These are phyloP conservation scores for Callipepla californica DNA, from an alignment of 2,113 vertebrate species.

Conservation along the genomic window DNA sequence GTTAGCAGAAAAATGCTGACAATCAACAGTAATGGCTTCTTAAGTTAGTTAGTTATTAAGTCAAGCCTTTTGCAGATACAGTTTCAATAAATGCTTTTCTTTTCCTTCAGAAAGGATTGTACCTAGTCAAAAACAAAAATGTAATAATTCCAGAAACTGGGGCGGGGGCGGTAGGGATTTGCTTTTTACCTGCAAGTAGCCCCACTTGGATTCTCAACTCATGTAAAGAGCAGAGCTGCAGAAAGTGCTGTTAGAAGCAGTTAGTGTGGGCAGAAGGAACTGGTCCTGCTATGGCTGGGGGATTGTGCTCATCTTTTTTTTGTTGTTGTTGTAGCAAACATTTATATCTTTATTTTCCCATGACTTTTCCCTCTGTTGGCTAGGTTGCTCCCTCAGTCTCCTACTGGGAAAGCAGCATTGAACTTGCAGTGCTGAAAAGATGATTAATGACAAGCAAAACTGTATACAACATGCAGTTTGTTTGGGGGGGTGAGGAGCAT, in stretches of 20 bases:
- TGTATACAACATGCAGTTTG: slow-evolving; percentile 69
- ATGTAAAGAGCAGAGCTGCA: neutral
- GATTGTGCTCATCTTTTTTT: neutral
- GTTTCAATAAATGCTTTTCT: slow-evolving; percentile 11
- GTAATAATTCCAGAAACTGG: neutral
- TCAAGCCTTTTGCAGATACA: slow-evolving; percentile 42
- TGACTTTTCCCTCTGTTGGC: slow-evolving; percentile 52
- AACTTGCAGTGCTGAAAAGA: slow-evolving; percentile 72
- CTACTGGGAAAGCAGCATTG: slow-evolving; percentile 62
- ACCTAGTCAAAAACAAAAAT: neutral
- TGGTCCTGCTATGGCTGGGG: neutral
- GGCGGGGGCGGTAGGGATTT: neutral
- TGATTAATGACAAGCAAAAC: slow-evolving; percentile 80
- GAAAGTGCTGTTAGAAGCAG: neutral
- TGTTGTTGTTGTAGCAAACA: slow-evolving; percentile 2
- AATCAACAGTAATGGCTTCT: slow-evolving; percentile 69
- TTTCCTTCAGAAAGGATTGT: neutral
- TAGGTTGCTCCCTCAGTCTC: slow-evolving; percentile 49
- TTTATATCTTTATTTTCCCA: slow-evolving; percentile 61
- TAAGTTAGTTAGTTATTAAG: slow-evolving; percentile 70
- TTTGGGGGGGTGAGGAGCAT: slow-evolving; percentile 54
- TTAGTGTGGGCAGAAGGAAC: neutral
- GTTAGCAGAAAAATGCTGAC: slow-evolving; percentile 65
- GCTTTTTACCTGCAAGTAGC: neutral
- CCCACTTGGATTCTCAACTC: neutral